These are phyloP conservation scores for Priocnemis perturbator DNA, from an alignment of 2,888 invertebrate genomes.

Conservation along the genomic window DNA sequence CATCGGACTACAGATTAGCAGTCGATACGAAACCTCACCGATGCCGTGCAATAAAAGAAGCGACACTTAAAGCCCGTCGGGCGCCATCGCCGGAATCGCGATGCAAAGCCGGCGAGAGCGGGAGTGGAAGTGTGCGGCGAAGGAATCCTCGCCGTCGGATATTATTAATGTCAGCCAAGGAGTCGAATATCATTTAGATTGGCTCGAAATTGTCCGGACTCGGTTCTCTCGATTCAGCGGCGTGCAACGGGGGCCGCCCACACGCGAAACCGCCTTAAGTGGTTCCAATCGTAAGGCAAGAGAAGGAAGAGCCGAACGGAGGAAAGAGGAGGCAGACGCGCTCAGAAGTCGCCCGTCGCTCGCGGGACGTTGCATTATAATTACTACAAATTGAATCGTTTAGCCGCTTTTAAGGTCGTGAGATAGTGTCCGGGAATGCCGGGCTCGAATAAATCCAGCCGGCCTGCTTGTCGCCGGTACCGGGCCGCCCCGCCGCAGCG, in stretches of 20 bases:
- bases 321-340: slow-evolving; percentile 17
- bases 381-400: slow-evolving; percentile 69
- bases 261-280: slow-evolving; percentile 43
- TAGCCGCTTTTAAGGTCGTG: slow-evolving; percentile 65
- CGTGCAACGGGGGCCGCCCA: slow-evolving; percentile 52
- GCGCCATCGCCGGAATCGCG: no score
- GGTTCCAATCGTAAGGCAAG: no score
- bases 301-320: no score
- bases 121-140: no score
- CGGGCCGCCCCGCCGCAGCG: slow-evolving; percentile 11
- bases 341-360: slow-evolving; percentile 31
- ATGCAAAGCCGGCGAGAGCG: no score
- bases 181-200: slow-evolving; percentile 57
- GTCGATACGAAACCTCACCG: no score
- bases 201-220: slow-evolving; percentile 46
- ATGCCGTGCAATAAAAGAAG: no score
- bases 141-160: no score
- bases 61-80: no score
- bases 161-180: slow-evolving; percentile 37
- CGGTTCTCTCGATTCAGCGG: slow-evolving; percentile 29
- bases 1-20: no score
- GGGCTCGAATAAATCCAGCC: slow-evolving; percentile 52
- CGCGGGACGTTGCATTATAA: slow-evolving; percentile 65
- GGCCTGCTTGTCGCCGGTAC: background rate
- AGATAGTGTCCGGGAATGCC: slow-evolving; percentile 62